A percentile compares a stretch with the other conserved stretches of the same genome.
Conservation (phyloP, 2,797 vertebrate species). For the Muraenolepis orangiensis region DNA sequence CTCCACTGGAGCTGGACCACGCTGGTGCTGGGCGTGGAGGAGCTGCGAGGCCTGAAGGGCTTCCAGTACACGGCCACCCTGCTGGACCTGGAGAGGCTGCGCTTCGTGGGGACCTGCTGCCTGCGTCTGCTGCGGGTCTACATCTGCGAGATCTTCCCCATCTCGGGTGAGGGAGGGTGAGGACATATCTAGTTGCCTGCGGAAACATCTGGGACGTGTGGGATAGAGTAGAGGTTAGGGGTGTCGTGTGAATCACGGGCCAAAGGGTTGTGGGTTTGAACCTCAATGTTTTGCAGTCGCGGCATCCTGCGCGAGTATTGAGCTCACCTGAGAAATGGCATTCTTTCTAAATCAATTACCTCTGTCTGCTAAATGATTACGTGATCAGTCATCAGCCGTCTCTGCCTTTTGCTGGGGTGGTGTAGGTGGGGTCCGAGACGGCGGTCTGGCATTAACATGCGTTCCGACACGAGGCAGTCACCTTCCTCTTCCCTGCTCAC, state of each 20-base stretch:
- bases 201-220: too few relatives aligned
- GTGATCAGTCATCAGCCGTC: neutral
- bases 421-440: neutral
- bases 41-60: slow-evolving; percentile 93
- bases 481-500: neutral
- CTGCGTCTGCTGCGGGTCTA: slow-evolving; percentile 93
- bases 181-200: too few relatives aligned
- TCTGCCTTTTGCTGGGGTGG: neutral
- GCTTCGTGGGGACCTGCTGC: slow-evolving; percentile 96
- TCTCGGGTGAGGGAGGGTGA: slow-evolving; percentile 79
- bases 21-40: slow-evolving; percentile 94
- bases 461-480: too few relatives aligned
- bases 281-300: neutral
- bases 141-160: slow-evolving; percentile 98
- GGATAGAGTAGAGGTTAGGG: neutral
- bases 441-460: neutral
- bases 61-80: slow-evolving; percentile 98
- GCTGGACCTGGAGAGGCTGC: slow-evolving; percentile 92
- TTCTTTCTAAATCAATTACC: too few relatives aligned
- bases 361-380: too few relatives aligned
- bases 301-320: too few relatives aligned
- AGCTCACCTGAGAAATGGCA: too few relatives aligned
- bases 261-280: neutral
- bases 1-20: slow-evolving; percentile 99
- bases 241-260: neutral